Evolutionary conservation across 2,888 invertebrate genomes (phyloP).

Genomic region (Acrobasis suavella): DNA sequence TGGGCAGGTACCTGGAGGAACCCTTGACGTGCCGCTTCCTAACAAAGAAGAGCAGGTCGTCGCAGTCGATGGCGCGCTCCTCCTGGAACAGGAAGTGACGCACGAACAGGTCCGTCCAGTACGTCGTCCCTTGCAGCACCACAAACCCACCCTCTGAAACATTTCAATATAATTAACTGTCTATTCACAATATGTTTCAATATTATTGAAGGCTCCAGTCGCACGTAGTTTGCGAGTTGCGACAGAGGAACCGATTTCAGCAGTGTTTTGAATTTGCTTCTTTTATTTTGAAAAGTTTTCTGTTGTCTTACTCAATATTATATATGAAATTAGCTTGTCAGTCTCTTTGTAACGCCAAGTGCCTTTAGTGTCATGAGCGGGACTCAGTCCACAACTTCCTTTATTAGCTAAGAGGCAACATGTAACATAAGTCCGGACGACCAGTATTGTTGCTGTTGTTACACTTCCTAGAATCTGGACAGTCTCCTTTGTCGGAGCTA

Average conservation of each 20-base stretch:
- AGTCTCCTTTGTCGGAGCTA: background rate
- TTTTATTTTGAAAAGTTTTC: conserved; percentile 1
- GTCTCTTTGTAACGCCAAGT: conserved; percentile 40
- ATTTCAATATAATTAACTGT: conserved; percentile 28
- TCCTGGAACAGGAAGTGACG: conserved; percentile 96
- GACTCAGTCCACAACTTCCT: background rate
- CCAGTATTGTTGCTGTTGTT: background rate
- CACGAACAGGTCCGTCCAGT: conserved; percentile 98
- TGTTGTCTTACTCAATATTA: conserved; percentile 19
- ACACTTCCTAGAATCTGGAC: too few relatives aligned
- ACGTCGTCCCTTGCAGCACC: conserved; percentile 94
- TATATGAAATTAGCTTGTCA: conserved; percentile 21
- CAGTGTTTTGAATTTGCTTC: too few relatives aligned
- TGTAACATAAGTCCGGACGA: background rate
- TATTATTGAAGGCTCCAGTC: background rate
- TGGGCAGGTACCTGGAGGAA: conserved; percentile 92
- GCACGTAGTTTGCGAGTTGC: too few relatives aligned
- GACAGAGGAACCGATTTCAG: too few relatives aligned
- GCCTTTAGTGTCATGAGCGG: conserved; percentile 40
- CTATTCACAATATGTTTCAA: conserved; percentile 5
- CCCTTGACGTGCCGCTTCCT: conserved; percentile 94
- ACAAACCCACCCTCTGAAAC: conserved; percentile 93
- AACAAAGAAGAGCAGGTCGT: conserved; percentile 98
- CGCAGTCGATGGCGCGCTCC: conserved; percentile 94
- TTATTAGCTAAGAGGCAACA: background rate